A percentile compares a stretch with the other conserved stretches of the same genome.
phyloP scores from a whole-genome alignment of 1,140 invertebrate genomes.

The Saxidomus purpurata region DNA sequence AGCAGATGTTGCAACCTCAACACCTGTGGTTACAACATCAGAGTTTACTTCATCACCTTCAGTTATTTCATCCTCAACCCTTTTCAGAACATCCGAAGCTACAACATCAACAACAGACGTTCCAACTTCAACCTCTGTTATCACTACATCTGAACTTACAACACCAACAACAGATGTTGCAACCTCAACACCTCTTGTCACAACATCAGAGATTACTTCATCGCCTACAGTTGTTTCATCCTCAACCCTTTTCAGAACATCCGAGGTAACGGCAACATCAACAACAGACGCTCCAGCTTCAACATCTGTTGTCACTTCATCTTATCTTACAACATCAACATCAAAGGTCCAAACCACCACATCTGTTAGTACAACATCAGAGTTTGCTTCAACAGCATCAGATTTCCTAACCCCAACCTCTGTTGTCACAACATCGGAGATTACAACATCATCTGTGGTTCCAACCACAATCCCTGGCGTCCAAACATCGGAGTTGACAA shows the following conservation, averaged over 20 bases:
- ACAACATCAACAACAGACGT: background rate
- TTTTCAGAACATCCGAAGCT: background rate
- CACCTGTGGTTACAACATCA: background rate
- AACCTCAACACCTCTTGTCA: background rate
- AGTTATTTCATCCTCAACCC: background rate
- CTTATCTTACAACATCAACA: too few species aligned
- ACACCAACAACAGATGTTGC: background rate
- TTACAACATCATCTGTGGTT: too few species aligned
- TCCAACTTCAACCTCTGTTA: background rate
- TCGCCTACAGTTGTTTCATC: background rate
- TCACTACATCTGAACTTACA: background rate
- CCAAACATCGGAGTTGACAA: background rate
- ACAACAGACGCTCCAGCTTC: background rate
- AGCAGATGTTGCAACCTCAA: background rate
- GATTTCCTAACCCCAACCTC: too few species aligned
- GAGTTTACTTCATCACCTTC: background rate
- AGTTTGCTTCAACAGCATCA: background rate
- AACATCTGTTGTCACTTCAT: background rate
- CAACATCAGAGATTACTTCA: too few species aligned
- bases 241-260: background rate
- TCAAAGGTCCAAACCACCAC: background rate
- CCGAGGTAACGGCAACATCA: background rate
- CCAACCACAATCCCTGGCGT: background rate
- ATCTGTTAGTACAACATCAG: background rate
- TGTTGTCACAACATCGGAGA: too few species aligned